Conservation (phyloP, 2,888 invertebrate genomes). For the Callimorpha dominula region DNA sequence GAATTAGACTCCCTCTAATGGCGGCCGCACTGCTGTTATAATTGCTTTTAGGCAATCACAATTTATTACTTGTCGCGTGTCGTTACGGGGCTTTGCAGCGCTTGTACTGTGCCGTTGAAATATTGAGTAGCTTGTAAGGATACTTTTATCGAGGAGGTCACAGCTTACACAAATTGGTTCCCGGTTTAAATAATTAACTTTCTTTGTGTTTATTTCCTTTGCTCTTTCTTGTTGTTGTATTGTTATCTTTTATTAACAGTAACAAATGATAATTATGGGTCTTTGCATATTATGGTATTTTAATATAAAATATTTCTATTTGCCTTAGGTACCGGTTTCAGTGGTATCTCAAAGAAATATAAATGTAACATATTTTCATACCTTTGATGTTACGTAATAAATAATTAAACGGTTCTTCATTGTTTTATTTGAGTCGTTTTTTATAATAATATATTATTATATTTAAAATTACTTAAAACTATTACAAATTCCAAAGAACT, state of each 20-base stretch:
- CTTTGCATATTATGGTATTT: conserved; percentile 13
- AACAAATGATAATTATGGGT: conserved; percentile 21
- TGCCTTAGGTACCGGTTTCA: no score
- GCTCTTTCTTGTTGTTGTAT: conserved; percentile 17
- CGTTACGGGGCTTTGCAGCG: conserved; percentile 45
- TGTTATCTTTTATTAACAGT: conserved; percentile 19
- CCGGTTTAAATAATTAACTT: conserved; percentile 36
- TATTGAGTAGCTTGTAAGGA: conserved; percentile 41
- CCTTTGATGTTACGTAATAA: no score
- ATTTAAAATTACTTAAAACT: no score
- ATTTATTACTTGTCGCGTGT: conserved; percentile 62
- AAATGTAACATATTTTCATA: no score
- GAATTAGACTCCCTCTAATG: conserved; percentile 61
- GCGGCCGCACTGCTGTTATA: conserved; percentile 61
- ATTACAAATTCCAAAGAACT: no score
- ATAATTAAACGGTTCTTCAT: no score
- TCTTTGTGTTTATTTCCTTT: conserved; percentile 20
- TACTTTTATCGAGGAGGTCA: conserved; percentile 33
- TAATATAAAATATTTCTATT: no score
- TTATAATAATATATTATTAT: no score
- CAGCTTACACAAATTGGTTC: conserved; percentile 35
- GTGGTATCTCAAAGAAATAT: no score
- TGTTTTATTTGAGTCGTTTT: no score
- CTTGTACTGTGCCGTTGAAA: conserved; percentile 38
- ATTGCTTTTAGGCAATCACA: conserved; percentile 66